Conservation (phyloP, 2,113 vertebrate species). For the Vicugna pacos region DNA sequence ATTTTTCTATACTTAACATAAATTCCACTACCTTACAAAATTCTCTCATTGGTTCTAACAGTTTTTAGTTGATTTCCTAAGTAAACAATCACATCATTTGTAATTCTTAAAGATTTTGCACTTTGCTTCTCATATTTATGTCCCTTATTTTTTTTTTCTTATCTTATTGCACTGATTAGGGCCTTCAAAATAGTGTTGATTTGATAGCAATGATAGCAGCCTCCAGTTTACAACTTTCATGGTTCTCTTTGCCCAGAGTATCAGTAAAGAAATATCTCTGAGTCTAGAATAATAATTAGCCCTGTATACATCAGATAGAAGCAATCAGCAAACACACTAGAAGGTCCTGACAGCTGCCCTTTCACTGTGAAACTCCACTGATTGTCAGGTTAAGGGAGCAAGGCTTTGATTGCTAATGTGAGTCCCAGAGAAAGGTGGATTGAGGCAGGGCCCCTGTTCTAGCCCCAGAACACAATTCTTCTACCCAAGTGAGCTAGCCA, state of each 20-base stretch:
- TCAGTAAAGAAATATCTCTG: background rate
- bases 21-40: background rate
- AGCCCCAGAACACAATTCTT: background rate
- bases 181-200: conserved; percentile 33
- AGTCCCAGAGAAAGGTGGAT: conserved; percentile 25
- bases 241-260: background rate
- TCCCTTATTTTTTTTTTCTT: background rate
- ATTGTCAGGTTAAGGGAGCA: background rate
- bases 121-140: background rate
- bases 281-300: conserved; percentile 18
- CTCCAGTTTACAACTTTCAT: background rate
- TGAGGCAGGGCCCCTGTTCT: background rate
- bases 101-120: conserved; percentile 42
- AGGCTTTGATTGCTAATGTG: background rate
- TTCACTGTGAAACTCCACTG: background rate
- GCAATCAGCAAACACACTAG: background rate
- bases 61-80: conserved; percentile 40
- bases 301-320: background rate
- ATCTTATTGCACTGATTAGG: background rate
- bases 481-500: background rate
- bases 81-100: background rate
- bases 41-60: background rate
- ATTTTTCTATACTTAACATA: background rate
- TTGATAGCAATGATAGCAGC: background rate
- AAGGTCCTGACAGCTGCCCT: background rate